A percentile compares a stretch with the other conserved stretches of the same genome.
phyloP scores from a whole-genome alignment of 2,888 invertebrate species.

The Diplazon laetatorius region DNA sequence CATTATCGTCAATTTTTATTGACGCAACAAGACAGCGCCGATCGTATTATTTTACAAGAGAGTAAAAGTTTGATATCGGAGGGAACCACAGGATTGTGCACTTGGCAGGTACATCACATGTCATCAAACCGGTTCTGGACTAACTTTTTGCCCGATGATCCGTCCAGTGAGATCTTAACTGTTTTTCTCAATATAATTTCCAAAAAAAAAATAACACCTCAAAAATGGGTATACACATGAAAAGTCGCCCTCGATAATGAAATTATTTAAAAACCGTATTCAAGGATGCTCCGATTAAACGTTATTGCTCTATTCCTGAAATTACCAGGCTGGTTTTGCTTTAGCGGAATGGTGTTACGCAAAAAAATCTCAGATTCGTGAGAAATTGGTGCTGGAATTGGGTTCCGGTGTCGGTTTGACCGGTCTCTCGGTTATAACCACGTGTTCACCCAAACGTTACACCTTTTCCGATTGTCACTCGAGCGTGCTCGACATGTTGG shows the following conservation, averaged over 20 bases:
- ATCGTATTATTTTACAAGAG: constrained; percentile 86
- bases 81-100: constrained; percentile 91
- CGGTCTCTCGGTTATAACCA: constrained; percentile 86
- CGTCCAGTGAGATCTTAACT: no score
- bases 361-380: constrained; percentile 83
- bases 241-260: no score
- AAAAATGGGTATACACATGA: no score
- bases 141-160: no score
- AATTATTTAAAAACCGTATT: background rate
- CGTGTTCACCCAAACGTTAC: constrained; percentile 84
- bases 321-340: constrained; percentile 87
- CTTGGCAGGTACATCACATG: constrained; percentile 92
- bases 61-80: constrained; percentile 88
- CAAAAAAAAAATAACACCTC: constrained; percentile 9
- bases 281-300: constrained; percentile 13
- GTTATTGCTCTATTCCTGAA: constrained; percentile 37
- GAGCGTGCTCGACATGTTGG: constrained; percentile 86
- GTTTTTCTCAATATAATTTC: constrained; percentile 13
- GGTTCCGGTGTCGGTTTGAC: constrained; percentile 91
- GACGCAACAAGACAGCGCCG: constrained; percentile 76
- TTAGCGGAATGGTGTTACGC: constrained; percentile 88
- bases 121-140: no score
- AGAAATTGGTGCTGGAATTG: constrained; percentile 87
- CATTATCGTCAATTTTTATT: constrained; percentile 87
- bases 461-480: constrained; percentile 88